Evolutionary conservation across 23 tunicate genomes (phyloP), one percentile per base, ranked within the genome.

Genomic region (Ciona savignyi): DNA sequence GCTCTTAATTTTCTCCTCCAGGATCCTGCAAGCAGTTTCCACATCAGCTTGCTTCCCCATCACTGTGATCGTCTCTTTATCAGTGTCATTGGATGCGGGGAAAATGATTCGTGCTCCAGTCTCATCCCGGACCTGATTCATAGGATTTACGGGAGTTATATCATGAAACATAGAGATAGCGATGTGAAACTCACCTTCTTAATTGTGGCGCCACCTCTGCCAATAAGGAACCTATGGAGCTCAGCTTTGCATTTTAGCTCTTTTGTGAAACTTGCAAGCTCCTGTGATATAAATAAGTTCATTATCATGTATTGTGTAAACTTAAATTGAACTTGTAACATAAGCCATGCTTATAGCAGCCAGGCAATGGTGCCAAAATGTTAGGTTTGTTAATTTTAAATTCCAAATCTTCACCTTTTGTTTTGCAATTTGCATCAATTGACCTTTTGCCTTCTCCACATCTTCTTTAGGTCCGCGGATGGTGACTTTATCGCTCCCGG

Each of bases 51-150:
- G 70, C 42, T 56, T 74, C 2, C 99, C 99, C 9, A 95, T 71
- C 68, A 95, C 68, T 19, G 81, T 63, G 67, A 95, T 95, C 70
- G 85, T 74, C 32, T 83, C 95, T 63, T 87, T 83, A 25, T 95
- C 95, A 0, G 68, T 35, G 74, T 95, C 99, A 64, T 63, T 68
- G 0, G 86, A 32, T 23, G 78, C 80, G 4, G 92, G 92, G 72
- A 90, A 90, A 30, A 90, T 80, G 32, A 90, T 84, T 25, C 97
- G 82, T 26, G 97, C 97, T 70, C 97, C 97, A 49, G 97, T 90
- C 28, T 90, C 97, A 60, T 90, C 90, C 51, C 90, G 78, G 1
- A 88, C 96, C 96, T 88, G 68, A 62, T 34, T 62, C 6, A 25
- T 49, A 49, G 20, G 20, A 49, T 11, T 49, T 11, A 49, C 20